Evolutionary conservation across 2,797 vertebrate genomes (phyloP), one percentile per base, ranked within the genome.

Genomic region (Aphelocoma californica): DNA sequence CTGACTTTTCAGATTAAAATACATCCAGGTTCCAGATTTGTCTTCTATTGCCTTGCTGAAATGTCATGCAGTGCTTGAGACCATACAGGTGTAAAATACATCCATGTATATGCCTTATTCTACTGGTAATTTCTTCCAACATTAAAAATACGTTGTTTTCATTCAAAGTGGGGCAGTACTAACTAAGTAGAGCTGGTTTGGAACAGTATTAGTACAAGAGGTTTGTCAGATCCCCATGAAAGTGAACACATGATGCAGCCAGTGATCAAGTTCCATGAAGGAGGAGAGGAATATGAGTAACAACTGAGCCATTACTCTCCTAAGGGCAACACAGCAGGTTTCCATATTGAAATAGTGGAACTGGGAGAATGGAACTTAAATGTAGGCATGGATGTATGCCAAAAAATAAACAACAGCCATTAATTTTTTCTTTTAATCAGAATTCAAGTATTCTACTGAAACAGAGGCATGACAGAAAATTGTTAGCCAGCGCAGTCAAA

Each of bases 401-500:
- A 83, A 47, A 83, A 86, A 26, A 44, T 40, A 79, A 90, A 61
- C 44, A 75, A 66, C 38, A 78, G 64, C 57, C 44, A 11, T 87
- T 69, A 90, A 36, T 56, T 69, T 82, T 91, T 78, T 89, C 13
- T 66, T 81, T 60, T 88, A 93, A 88, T 78, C 38, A 82, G 74
- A 92, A 92, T 79, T 81, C 57, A 78, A 66, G 74, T 86, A 54
- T 87, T 58, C 60, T 60, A 24, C 42, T 53, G 53, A 70, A 86
- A 81, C 86, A 73, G 42, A 84, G 31, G 31, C 51, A 34, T 73
- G 71, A 70, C 83, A 90, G 70, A 91, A 93, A 94, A 60, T 74
- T 85, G 88, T 88, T 74, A 88, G 20, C 36, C 60, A 85, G 80
- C 82, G 60, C 83, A 80, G 92, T 66, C 32, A 84, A 90, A 92